A percentile compares a stretch with the other conserved stretches of the same genome.
These are phyloP conservation scores for Telmatherina bonti DNA, from an alignment of 2,797 vertebrate species.

Conservation along the genomic window DNA sequence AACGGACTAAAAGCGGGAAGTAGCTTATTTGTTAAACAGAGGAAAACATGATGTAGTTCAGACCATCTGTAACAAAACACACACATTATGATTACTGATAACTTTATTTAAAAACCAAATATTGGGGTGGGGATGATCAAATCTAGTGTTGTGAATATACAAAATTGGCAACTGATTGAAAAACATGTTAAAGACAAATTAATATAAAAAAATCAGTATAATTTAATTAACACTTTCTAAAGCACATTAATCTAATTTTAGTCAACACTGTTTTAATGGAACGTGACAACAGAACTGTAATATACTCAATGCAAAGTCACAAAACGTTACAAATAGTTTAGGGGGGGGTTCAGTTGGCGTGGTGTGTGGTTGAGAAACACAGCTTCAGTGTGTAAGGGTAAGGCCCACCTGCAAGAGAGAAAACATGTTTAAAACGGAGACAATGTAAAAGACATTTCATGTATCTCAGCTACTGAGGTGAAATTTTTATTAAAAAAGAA, in stretches of 20 bases:
- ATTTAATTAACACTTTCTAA: conserved; percentile 55
- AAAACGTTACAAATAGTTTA: conserved; percentile 48
- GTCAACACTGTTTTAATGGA: conserved; percentile 46
- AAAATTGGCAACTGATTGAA: conserved; percentile 44
- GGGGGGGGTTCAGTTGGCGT: conserved; percentile 84
- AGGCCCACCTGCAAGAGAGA: conserved; percentile 84
- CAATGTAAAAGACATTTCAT: not conserved
- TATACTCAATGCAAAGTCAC: conserved; percentile 56
- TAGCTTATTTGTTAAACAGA: not conserved
- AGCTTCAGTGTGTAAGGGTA: conserved; percentile 95
- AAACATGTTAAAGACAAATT: conserved; percentile 40
- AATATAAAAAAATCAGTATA: conserved; percentile 55
- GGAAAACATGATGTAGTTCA: not conserved
- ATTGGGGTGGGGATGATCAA: conserved; percentile 11
- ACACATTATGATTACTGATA: conserved; percentile 25
- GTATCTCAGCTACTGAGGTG: no score
- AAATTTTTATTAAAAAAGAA: not conserved
- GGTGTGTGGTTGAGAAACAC: conserved; percentile 95
- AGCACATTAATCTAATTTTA: conserved; percentile 52
- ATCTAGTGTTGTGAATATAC: conserved; percentile 57
- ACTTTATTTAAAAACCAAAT: conserved; percentile 61
- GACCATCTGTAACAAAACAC: not conserved
- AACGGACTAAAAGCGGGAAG: no score
- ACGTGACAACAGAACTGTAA: conserved; percentile 47
- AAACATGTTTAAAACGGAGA: no score